phyloP scores from a whole-genome alignment of 2,888 invertebrate genomes.

The Globia sparganii region DNA sequence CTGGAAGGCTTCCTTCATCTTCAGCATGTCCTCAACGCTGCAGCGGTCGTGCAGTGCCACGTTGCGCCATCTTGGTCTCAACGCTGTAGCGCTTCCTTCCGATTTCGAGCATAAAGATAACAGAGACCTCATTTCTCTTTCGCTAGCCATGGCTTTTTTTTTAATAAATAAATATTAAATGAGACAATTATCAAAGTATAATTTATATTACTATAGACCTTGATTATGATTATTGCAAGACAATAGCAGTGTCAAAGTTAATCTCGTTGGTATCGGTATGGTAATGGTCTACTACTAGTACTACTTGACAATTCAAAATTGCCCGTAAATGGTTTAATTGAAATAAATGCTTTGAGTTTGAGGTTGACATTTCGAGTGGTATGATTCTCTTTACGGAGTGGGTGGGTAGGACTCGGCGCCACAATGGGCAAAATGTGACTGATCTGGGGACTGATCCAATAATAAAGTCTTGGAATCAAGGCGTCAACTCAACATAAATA shows the following conservation, averaged over 20 bases:
- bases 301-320: no score
- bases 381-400: neutral
- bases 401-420: neutral
- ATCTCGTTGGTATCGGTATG: constrained; percentile 32
- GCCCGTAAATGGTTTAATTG: no score
- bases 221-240: constrained; percentile 3
- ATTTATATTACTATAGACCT: neutral
- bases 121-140: constrained; percentile 79
- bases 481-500: neutral
- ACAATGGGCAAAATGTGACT: no score
- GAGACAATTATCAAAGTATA: constrained; percentile 1
- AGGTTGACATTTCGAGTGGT: neutral
- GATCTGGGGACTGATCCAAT: no score
- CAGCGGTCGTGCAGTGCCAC: constrained; percentile 84
- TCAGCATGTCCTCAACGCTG: constrained; percentile 85
- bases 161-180: neutral
- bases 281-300: neutral
- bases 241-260: constrained; percentile 31
- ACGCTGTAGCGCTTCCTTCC: constrained; percentile 74
- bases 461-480: neutral
- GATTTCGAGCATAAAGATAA: constrained; percentile 78
- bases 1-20: constrained; percentile 87
- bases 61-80: constrained; percentile 75
- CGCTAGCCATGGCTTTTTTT: constrained; percentile 74
- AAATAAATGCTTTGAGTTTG: no score